Percentiles rank a stretch among this genome's conserved stretches.
These are phyloP conservation scores for Drosophila paulistorum DNA, from an alignment of 1,140 invertebrate species.

Conservation along the genomic window DNA sequence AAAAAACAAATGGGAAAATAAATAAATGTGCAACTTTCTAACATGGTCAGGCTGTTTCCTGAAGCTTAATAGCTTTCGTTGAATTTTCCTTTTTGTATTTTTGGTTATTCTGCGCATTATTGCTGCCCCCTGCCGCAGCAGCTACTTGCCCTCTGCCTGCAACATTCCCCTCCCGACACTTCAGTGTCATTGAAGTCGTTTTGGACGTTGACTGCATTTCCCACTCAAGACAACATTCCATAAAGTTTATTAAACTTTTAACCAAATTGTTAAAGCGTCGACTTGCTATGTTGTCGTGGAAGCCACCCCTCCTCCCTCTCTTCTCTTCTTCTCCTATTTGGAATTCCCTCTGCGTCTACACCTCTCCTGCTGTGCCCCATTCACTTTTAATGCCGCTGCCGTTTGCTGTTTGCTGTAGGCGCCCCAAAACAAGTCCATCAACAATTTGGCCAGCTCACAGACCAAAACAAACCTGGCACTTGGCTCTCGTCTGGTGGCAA, in stretches of 20 bases:
- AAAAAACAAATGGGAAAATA: background rate
- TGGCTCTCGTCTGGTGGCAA: conserved; percentile 43
- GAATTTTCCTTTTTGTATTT: conserved; percentile 41
- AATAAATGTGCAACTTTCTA: conserved; percentile 46
- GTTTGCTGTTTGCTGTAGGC: conserved; percentile 46
- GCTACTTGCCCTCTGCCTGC: background rate
- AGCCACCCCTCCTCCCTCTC: background rate
- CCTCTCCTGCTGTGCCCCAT: conserved; percentile 36
- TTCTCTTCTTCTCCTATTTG: background rate
- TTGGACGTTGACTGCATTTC: conserved; percentile 64
- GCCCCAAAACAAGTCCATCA: conserved; percentile 73
- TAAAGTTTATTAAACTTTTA: conserved; percentile 82
- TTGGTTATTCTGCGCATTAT: conserved; percentile 45
- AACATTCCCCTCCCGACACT: background rate
- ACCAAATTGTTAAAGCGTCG: conserved; percentile 76
- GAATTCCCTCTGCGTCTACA: background rate
- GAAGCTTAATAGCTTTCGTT: conserved; percentile 50
- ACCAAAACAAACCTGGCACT: conserved; percentile 68
- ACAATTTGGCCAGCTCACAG: conserved; percentile 60
- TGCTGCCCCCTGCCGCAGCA: conserved; percentile 19
- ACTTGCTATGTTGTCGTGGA: conserved; percentile 35
- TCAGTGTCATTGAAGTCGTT: conserved; percentile 63
- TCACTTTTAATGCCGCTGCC: conserved; percentile 59
- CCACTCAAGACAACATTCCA: conserved; percentile 78
- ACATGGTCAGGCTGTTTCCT: conserved; percentile 41